These are phyloP conservation scores for Alloplasta piceator DNA, from an alignment of 2,888 invertebrate genomes.

Conservation along the genomic window DNA sequence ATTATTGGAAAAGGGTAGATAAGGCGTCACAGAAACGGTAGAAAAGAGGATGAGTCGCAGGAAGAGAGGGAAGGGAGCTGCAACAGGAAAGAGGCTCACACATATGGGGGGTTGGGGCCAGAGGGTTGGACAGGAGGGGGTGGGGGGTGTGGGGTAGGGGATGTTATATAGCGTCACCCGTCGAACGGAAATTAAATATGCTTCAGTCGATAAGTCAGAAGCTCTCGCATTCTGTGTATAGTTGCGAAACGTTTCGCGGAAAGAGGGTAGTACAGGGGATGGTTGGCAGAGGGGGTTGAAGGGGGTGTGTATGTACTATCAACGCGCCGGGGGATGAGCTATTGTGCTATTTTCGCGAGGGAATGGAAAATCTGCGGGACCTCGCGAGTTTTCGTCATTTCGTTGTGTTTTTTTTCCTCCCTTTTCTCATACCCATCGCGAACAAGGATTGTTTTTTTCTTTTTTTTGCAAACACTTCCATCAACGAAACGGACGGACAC, in stretches of 20 bases:
- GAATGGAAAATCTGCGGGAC: constrained; percentile 75
- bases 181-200: constrained; percentile 83
- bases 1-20: constrained; percentile 83
- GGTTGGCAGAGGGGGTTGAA: constrained; percentile 23
- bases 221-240: constrained; percentile 39
- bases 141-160: constrained; percentile 44
- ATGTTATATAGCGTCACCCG: constrained; percentile 62
- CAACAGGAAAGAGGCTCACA: constrained; percentile 59
- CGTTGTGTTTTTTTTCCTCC: constrained; percentile 26
- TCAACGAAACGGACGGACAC: constrained; percentile 62
- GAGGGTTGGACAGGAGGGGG: constrained; percentile 51
- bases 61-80: constrained; percentile 18
- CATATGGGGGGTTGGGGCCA: constrained; percentile 46
- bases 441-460: constrained; percentile 32
- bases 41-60: constrained; percentile 25
- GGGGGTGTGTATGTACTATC: constrained; percentile 71
- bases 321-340: constrained; percentile 81
- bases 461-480: constrained; percentile 56
- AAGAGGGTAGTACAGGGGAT: constrained; percentile 13
- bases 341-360: constrained; percentile 82
- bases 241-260: constrained; percentile 47
- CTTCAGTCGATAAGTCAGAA: constrained; percentile 83
- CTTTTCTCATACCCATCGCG: constrained; percentile 13
- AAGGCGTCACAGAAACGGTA: constrained; percentile 69
- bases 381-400: constrained; percentile 60